Percentiles rank a stretch among this genome's conserved stretches.
Conservation (phyloP, 2,888 invertebrate genomes). For the Aleiodes leptofemur region DNA sequence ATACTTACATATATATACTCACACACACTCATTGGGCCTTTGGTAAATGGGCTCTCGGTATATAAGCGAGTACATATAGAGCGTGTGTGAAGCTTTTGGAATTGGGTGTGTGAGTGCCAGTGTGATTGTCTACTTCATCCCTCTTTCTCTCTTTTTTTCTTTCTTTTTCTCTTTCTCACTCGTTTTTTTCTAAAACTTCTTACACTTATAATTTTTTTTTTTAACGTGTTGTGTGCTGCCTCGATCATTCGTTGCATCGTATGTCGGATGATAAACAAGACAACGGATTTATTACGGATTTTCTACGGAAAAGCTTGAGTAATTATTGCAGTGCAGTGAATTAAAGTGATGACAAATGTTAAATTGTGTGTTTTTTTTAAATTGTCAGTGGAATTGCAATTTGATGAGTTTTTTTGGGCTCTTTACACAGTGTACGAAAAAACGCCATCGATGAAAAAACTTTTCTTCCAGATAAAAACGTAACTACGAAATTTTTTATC, state of each 20-base stretch:
- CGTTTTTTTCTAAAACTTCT: constrained; percentile 25
- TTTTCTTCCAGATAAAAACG: constrained; percentile 29
- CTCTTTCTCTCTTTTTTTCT: not conserved
- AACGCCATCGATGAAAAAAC: constrained; percentile 32
- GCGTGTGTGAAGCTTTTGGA: constrained; percentile 1
- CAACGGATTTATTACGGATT: constrained; percentile 9
- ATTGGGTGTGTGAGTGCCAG: not conserved
- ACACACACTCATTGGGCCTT: constrained; percentile 22
- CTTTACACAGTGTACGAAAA: not conserved
- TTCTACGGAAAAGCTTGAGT: not conserved
- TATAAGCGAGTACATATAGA: constrained; percentile 8
- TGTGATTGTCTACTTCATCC: constrained; percentile 21
- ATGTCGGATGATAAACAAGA: constrained; percentile 47
- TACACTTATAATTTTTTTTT: constrained; percentile 29
- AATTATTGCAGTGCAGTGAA: constrained; percentile 6
- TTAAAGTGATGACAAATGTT: not conserved
- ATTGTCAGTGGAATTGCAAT: constrained; percentile 17
- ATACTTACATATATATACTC: constrained; percentile 34
- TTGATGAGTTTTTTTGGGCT: constrained; percentile 16
- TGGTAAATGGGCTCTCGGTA: constrained; percentile 13
- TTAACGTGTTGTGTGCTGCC: constrained; percentile 41
- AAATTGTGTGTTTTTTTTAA: constrained; percentile 13
- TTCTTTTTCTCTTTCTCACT: constrained; percentile 11
- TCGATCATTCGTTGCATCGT: constrained; percentile 45
- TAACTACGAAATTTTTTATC: constrained; percentile 26